phyloP scores from a whole-genome alignment of 2,113 vertebrate genomes.

The Callionymus lyra region DNA sequence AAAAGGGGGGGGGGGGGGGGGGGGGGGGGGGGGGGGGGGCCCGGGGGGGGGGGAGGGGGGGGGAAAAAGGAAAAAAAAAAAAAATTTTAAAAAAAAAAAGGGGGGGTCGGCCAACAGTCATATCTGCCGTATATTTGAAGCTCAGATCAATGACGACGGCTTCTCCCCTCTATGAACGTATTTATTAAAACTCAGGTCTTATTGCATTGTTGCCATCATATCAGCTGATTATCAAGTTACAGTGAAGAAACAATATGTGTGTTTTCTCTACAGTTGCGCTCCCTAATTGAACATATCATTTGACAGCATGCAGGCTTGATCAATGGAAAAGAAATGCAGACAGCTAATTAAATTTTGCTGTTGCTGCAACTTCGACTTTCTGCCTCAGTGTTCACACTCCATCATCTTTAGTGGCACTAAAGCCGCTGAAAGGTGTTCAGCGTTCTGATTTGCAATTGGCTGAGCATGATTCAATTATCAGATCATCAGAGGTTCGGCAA shows the following conservation, averaged over 20 bases:
- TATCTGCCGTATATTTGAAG: no score
- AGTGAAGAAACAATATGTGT: conserved; percentile 26
- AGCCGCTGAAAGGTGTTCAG: not conserved
- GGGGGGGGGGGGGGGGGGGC: no score
- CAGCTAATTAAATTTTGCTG: conserved; percentile 40
- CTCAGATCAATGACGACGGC: no score
- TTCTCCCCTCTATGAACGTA: no score
- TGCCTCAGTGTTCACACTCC: conserved; percentile 20
- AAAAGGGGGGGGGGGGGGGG: no score
- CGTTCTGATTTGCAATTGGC: conserved; percentile 6
- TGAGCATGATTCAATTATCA: conserved; percentile 14
- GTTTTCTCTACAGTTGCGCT: conserved; percentile 10
- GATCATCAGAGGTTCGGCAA: no score
- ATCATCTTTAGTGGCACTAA: conserved; percentile 21
- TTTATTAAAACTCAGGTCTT: no score
- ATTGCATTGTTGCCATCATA: conserved; percentile 19
- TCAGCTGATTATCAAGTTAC: conserved; percentile 50
- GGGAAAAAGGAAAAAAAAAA: no score
- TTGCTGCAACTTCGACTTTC: conserved; percentile 14
- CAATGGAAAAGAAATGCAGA: conserved; percentile 18
- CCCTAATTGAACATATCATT: conserved; percentile 30
- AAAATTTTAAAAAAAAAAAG: no score
- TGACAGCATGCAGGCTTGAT: conserved; percentile 21
- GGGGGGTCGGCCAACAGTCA: no score
- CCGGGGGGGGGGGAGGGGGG: no score